Percentiles rank a stretch among this genome's conserved stretches.
Evolutionary conservation across 2,888 invertebrate genomes (phyloP).

Genomic region (Quadriops clusia): DNA sequence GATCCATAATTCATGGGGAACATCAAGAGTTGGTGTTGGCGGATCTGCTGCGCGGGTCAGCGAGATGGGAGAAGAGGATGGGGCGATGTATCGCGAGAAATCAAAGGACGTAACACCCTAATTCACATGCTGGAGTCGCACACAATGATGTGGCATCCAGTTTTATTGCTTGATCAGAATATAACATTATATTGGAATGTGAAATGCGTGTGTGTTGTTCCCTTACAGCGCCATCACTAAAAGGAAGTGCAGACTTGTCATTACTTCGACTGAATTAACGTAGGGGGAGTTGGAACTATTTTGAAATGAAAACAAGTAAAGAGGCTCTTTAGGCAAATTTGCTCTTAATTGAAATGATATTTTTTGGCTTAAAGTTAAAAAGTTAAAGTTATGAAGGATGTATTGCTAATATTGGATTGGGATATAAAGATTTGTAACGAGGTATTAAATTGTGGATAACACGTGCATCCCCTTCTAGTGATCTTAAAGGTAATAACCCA

Average conservation of each 20-base stretch:
- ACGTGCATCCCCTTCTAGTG: too few relatives aligned
- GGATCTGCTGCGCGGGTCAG: slow-evolving; percentile 12
- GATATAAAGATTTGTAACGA: too few relatives aligned
- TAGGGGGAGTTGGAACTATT: too few relatives aligned
- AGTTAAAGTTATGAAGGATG: too few relatives aligned
- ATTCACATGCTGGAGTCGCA: slow-evolving; percentile 33
- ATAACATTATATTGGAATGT: slow-evolving; percentile 31
- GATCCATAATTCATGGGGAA: slow-evolving; percentile 31
- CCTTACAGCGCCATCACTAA: slow-evolving; percentile 12
- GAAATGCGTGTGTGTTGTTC: slow-evolving; percentile 20
- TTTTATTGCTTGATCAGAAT: slow-evolving; percentile 39
- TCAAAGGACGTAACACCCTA: slow-evolving; percentile 33
- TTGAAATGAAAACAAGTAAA: too few relatives aligned
- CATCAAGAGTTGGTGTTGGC: slow-evolving; percentile 17
- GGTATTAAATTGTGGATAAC: too few relatives aligned
- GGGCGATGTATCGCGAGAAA: slow-evolving; percentile 29
- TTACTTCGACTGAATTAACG: too few relatives aligned
- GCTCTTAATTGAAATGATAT: too few relatives aligned
- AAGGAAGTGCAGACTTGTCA: slow-evolving; percentile 7
- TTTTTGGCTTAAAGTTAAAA: too few relatives aligned
- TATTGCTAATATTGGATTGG: too few relatives aligned
- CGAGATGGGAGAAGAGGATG: slow-evolving; percentile 20
- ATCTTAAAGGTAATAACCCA: too few relatives aligned
- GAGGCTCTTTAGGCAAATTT: too few relatives aligned
- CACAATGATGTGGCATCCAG: slow-evolving; percentile 34